Percentiles rank a stretch among this genome's conserved stretches.
Conservation (phyloP, 2,113 vertebrate genomes). For the Podiceps cristatus region DNA sequence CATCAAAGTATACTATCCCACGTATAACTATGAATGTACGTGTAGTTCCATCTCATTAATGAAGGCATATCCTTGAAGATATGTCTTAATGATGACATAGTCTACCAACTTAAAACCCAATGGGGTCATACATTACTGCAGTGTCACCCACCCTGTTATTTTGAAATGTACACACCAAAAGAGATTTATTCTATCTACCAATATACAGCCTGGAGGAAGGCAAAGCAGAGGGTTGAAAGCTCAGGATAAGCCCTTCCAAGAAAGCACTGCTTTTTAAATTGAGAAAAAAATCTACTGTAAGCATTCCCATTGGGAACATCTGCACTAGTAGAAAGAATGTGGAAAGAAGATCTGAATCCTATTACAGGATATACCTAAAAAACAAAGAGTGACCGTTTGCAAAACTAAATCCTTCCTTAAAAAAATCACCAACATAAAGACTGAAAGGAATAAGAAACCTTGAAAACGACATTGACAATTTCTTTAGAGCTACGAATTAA, state of each 20-base stretch:
- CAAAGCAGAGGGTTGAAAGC: background rate
- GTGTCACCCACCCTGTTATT: background rate
- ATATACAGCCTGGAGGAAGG: background rate
- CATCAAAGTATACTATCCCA: background rate
- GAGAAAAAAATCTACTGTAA: background rate
- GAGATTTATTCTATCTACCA: background rate
- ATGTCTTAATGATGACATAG: rapidly evolving
- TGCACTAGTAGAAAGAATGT: background rate
- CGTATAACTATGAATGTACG: background rate
- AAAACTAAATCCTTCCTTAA: background rate
- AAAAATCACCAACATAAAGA: background rate
- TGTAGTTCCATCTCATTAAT: background rate
- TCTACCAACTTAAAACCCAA: background rate
- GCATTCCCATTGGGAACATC: background rate
- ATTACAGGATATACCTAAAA: background rate
- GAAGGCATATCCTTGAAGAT: background rate
- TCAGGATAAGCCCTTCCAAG: background rate
- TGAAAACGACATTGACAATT: background rate
- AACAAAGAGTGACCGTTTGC: background rate
- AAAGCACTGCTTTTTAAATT: background rate
- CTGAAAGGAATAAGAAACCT: background rate
- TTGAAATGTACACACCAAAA: background rate
- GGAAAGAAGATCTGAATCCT: background rate
- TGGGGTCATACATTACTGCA: background rate
- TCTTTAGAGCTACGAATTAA: background rate